These are phyloP conservation scores for Drymonia ruficornis DNA, from an alignment of 2,888 invertebrate species.

Conservation along the genomic window DNA sequence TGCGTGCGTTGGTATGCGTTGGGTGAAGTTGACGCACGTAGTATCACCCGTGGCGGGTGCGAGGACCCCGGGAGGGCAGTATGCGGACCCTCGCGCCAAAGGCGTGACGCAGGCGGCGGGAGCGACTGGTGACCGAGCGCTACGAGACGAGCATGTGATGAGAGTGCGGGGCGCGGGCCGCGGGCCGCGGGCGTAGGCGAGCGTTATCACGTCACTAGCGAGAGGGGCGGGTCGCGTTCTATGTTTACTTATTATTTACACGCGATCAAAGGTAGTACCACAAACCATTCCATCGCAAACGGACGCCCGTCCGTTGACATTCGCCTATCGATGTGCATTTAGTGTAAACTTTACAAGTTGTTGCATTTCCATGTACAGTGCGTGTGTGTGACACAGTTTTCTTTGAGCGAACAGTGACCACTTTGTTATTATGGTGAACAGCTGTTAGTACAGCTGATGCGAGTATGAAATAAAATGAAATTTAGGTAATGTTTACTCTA, in stretches of 20 bases:
- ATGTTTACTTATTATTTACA: conserved; percentile 78
- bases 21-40: conserved; percentile 60
- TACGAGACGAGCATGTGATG: conserved; percentile 60
- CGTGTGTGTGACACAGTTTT: conserved; percentile 57
- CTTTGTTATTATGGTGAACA: conserved; percentile 52
- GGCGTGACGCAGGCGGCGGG: conserved; percentile 65
- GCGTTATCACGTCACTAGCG: conserved; percentile 61
- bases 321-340: conserved; percentile 71
- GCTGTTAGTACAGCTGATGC: conserved; percentile 64
- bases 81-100: conserved; percentile 48
- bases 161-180: conserved; percentile 56
- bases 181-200: conserved; percentile 62
- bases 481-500: conserved; percentile 65
- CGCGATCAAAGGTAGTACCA: conserved; percentile 71
- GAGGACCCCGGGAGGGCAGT: conserved; percentile 40
- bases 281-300: conserved; percentile 74
- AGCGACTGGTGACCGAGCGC: conserved; percentile 42
- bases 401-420: conserved; percentile 37
- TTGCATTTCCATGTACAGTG: conserved; percentile 64
- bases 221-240: conserved; percentile 68
- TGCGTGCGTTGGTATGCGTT: conserved; percentile 52
- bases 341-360: conserved; percentile 60
- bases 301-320: conserved; percentile 54
- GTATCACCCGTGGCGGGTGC: conserved; percentile 40
- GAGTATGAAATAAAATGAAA: conserved; percentile 83